A percentile compares a stretch with the other conserved stretches of the same genome.
phyloP scores from a whole-genome alignment of 2,797 vertebrate genomes.

The Dendrocincla fuliginosa region DNA sequence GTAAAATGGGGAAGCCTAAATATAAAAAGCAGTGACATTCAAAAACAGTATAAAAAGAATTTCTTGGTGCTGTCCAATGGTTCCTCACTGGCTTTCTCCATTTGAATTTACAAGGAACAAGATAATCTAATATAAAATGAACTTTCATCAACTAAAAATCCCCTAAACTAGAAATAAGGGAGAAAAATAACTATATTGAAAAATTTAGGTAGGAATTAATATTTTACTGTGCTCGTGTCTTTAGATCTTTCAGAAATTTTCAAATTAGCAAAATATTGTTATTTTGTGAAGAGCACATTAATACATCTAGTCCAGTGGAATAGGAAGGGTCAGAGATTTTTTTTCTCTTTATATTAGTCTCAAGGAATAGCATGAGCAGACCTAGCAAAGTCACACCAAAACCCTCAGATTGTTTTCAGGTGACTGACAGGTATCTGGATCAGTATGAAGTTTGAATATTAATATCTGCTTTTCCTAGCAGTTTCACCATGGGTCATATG shows the following conservation, averaged over 20 bases:
- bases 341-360: not conserved
- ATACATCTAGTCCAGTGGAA: not conserved
- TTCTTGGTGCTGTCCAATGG: not conserved
- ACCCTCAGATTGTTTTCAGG: not conserved
- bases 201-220: not conserved
- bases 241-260: not conserved
- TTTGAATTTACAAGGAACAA: not conserved
- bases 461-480: not conserved
- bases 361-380: not conserved
- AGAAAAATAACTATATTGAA: not conserved
- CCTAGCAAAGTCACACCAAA: not conserved
- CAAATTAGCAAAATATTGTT: not conserved
- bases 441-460: not conserved
- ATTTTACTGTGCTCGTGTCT: not conserved
- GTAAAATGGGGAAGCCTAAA: not conserved
- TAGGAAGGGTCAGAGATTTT: not conserved
- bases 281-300: not conserved
- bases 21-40: not conserved
- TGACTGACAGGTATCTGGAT: not conserved
- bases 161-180: not conserved
- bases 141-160: not conserved
- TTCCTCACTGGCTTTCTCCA: not conserved
- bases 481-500: not conserved
- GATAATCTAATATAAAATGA: not conserved
- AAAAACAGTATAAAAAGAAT: not conserved